Evolutionary conservation across 2,888 invertebrate species (phyloP).

Genomic region (Drosophila trichaetosa): DNA sequence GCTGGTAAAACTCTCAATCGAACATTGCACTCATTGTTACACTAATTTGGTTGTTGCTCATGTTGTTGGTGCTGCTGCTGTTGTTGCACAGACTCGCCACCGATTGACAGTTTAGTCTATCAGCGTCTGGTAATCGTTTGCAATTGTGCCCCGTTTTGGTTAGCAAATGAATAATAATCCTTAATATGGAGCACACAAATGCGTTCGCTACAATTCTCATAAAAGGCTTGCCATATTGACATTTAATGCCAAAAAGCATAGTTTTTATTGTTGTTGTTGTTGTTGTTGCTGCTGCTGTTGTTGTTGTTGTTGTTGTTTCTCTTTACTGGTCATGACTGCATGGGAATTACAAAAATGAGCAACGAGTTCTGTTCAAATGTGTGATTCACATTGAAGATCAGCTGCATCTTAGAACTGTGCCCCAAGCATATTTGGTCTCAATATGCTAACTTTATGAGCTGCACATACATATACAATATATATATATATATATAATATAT

Average conservation of each 20-base stretch:
- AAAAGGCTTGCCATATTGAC: conserved; percentile 70
- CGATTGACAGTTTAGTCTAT: conserved; percentile 76
- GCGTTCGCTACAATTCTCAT: conserved; percentile 74
- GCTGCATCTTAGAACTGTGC: conserved; percentile 26
- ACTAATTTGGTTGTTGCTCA: conserved; percentile 65
- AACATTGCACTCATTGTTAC: conserved; percentile 63
- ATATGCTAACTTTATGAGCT: conserved; percentile 4
- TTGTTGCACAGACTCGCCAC: conserved; percentile 9
- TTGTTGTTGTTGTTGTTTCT: background rate
- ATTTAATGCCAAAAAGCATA: conserved; percentile 64
- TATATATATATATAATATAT: background rate
- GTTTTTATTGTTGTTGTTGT: conserved; percentile 6
- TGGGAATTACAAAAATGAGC: conserved; percentile 55
- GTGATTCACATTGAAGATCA: conserved; percentile 32
- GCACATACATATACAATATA: background rate
- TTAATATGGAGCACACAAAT: conserved; percentile 76
- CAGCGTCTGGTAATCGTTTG: conserved; percentile 61
- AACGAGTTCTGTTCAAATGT: conserved; percentile 29
- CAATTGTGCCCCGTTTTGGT: conserved; percentile 74
- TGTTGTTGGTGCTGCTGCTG: conserved; percentile 17
- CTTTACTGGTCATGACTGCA: conserved; percentile 24
- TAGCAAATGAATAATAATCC: conserved; percentile 73
- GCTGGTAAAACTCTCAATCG: conserved; percentile 8
- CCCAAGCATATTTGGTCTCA: conserved; percentile 14
- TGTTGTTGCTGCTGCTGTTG: background rate